These are phyloP conservation scores for Microtus richardsoni DNA, from an alignment of 2,113 vertebrate genomes.

Conservation along the genomic window DNA sequence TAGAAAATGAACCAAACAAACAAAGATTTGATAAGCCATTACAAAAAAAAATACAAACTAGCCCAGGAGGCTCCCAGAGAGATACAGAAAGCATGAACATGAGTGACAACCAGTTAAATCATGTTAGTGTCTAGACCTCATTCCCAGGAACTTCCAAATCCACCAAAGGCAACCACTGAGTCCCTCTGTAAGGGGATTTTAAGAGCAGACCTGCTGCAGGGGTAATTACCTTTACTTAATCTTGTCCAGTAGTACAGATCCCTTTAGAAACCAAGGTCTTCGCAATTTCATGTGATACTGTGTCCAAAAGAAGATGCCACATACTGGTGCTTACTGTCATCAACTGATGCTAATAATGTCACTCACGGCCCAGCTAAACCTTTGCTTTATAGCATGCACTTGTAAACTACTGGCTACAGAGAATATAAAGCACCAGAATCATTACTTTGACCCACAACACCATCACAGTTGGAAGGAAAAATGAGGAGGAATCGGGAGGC, in stretches of 20 bases:
- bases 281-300: neutral
- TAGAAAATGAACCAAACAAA: neutral
- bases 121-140: neutral
- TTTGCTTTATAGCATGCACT: neutral
- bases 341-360: neutral
- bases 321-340: neutral
- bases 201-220: neutral
- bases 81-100: neutral
- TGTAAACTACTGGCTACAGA: neutral
- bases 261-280: slow-evolving; percentile 5
- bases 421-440: neutral
- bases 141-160: neutral
- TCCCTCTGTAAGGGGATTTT: neutral
- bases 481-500: neutral
- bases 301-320: neutral
- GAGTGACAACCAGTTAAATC: neutral
- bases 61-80: neutral
- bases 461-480: neutral
- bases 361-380: neutral
- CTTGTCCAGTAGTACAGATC: neutral
- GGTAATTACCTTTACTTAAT: neutral
- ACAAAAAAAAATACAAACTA: slow-evolving; percentile 49
- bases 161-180: neutral
- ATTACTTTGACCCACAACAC: neutral
- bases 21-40: neutral